Evolutionary conservation across 2,888 invertebrate species (phyloP), one percentile per base, ranked within the genome.

Genomic region (Sinohyriopsis cumingii): DNA sequence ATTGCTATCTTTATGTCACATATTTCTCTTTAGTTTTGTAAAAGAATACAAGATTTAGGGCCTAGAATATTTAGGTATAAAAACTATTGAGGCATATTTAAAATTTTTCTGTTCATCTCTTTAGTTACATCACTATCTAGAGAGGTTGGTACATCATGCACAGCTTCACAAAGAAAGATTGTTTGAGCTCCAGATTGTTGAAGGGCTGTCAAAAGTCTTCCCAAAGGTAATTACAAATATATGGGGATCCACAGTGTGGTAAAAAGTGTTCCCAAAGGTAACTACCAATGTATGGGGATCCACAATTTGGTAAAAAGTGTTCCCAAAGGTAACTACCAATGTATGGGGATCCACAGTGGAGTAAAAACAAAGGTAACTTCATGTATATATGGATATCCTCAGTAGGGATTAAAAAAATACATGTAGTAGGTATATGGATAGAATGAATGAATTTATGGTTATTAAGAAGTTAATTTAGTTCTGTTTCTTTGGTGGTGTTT

Each of bases 51-150:
- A 12, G 3, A 45, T 1, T 45, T 45, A 45, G 15, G 45, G 15
- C 45, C 45, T 45, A 45, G 45, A 45, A 12, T 45, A 15, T 15
- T 45, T 45, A 12, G 45, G 45, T 45, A 45, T 45, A 45, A 45
- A 45, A 45, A 45, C 3, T 45, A 45, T 12, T 45, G 45, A 45
- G 45, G 45, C 15, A 15, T 45, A 45, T 45, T 45, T 45, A 0
- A 3, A 33, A 45, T 15, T 45, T 45, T 45, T 45, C 45, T 33
- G 0, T 55, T 67, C 65, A 45, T 63, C 28, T 65, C 73, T 82
- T 55, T 78, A 89, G 89, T 67, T 88, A 54, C 74, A 69, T 33
- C 89, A 89, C 67, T 89, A 89, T 67, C 55, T 89, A 57, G 86
- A 88, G 71, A 80, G 89, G 59, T 74, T 87, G 6, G 53, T 83